Evolutionary conservation across 2,888 invertebrate species (phyloP).

Genomic region (Tenthredo scrophulariae): DNA sequence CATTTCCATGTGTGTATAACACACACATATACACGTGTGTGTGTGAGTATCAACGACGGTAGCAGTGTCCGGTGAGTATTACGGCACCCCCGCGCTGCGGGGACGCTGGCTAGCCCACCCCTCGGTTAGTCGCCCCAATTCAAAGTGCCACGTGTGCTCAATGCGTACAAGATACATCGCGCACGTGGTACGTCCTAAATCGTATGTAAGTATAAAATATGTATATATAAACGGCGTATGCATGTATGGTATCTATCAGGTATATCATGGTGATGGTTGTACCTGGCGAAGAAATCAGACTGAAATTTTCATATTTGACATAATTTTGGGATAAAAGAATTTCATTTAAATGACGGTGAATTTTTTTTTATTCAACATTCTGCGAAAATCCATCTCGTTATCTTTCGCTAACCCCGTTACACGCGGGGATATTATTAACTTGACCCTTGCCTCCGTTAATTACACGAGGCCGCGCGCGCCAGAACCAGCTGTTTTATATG

Average conservation of each 20-base stretch:
- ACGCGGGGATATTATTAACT: constrained; percentile 46
- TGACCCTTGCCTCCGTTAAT: constrained; percentile 50
- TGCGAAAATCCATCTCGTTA: constrained; percentile 20
- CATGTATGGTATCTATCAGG: not conserved
- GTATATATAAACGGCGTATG: not conserved
- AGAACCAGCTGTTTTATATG: constrained; percentile 50
- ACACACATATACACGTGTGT: not conserved
- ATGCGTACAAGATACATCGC: constrained; percentile 60
- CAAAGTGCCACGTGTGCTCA: constrained; percentile 70
- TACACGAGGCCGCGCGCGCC: constrained; percentile 36
- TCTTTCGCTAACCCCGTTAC: not conserved
- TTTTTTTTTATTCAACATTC: not conserved
- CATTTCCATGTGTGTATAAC: not conserved
- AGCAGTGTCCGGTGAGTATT: constrained; percentile 77
- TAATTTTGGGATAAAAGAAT: not conserved
- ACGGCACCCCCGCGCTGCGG: constrained; percentile 67
- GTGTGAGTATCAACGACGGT: constrained; percentile 62
- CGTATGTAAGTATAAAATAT: constrained; percentile 13
- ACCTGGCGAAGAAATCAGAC: not conserved
- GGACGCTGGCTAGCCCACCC: constrained; percentile 52
- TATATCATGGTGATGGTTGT: not conserved
- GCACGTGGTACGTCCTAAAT: constrained; percentile 39
- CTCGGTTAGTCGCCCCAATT: constrained; percentile 54
- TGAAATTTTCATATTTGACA: too few relatives aligned
- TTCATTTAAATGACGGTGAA: too few relatives aligned